These are phyloP conservation scores for Drosophila cognata DNA, from an alignment of 2,888 invertebrate species.

Conservation along the genomic window DNA sequence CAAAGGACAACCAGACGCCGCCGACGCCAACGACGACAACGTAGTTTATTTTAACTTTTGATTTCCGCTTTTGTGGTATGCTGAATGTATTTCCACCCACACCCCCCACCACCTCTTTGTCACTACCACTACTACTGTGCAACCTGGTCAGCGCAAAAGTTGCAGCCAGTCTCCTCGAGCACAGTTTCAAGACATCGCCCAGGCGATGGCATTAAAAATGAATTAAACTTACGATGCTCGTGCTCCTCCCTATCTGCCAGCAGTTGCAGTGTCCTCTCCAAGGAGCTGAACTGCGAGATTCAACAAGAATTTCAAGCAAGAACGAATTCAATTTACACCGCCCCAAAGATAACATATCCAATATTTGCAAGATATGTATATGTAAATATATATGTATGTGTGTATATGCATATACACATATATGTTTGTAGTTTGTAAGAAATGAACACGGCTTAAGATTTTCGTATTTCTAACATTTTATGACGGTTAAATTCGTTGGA, in stretches of 20 bases:
- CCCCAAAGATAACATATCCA: background rate
- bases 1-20: conserved; percentile 60
- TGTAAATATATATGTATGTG: background rate
- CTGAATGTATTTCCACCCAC: conserved; percentile 25
- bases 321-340: conserved; percentile 45
- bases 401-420: background rate
- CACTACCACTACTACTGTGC: background rate
- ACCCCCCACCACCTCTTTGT: background rate
- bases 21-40: conserved; percentile 45
- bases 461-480: background rate
- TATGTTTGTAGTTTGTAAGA: background rate
- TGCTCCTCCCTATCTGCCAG: conserved; percentile 3
- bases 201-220: conserved; percentile 65
- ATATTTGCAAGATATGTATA: background rate
- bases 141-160: conserved; percentile 50
- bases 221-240: conserved; percentile 54
- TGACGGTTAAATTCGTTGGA: background rate
- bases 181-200: conserved; percentile 29
- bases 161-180: conserved; percentile 41
- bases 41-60: conserved; percentile 78
- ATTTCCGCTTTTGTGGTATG: conserved; percentile 64
- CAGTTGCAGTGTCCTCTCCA: conserved; percentile 14
- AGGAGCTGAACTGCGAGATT: conserved; percentile 16
- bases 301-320: conserved; percentile 22
- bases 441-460: background rate